A percentile compares a stretch with the other conserved stretches of the same genome.
These are phyloP conservation scores for Aporophyla nigra DNA, from an alignment of 2,888 invertebrate genomes.

Conservation along the genomic window DNA sequence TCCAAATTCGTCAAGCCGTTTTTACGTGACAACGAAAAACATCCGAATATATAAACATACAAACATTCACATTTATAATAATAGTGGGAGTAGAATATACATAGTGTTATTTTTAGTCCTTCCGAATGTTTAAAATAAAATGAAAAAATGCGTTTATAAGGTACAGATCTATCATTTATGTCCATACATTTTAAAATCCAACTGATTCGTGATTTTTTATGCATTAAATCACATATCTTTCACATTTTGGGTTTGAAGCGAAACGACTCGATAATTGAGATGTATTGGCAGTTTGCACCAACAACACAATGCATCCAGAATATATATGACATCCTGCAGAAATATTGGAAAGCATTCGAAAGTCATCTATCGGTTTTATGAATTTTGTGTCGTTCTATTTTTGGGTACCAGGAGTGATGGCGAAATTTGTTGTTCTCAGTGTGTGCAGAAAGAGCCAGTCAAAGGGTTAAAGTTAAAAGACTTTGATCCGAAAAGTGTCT, in stretches of 20 bases:
- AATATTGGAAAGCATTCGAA: slow-evolving; percentile 39
- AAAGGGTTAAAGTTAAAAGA: not conserved
- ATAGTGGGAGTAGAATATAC: too few relatives aligned
- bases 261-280: slow-evolving; percentile 37
- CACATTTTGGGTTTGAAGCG: slow-evolving; percentile 12
- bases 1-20: too few relatives aligned
- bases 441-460: not conserved
- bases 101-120: not conserved
- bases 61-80: too few relatives aligned
- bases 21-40: too few relatives aligned
- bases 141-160: not conserved
- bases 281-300: slow-evolving; percentile 51
- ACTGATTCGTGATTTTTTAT: not conserved
- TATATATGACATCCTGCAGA: slow-evolving; percentile 49
- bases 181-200: not conserved
- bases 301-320: slow-evolving; percentile 38
- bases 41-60: too few relatives aligned
- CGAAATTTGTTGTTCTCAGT: slow-evolving; percentile 20
- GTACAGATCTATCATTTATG: not conserved
- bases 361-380: slow-evolving; percentile 51
- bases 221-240: not conserved
- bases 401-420: not conserved
- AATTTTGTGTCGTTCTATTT: slow-evolving; percentile 29
- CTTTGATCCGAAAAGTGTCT: not conserved
- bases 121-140: not conserved